phyloP scores from a whole-genome alignment of 2,888 invertebrate species.

The Allygus modestus region DNA sequence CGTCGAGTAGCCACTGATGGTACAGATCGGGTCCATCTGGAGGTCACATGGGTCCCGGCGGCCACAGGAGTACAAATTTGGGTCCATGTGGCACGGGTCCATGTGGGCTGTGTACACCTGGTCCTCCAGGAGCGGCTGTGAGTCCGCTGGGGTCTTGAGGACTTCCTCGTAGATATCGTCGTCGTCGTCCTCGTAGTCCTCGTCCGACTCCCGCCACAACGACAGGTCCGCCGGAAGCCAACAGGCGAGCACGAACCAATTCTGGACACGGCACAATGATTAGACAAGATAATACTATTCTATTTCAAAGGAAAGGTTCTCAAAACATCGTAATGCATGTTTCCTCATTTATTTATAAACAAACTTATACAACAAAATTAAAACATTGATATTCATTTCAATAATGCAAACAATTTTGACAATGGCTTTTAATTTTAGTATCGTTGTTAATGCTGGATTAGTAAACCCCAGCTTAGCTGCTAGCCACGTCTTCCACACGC shows the following conservation, averaged over 20 bases:
- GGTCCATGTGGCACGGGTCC: slow-evolving; percentile 16
- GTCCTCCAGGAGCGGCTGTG: slow-evolving; percentile 68
- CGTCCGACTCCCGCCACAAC: slow-evolving; percentile 68
- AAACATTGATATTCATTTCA: no score
- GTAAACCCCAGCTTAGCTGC: no score
- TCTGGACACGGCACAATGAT: slow-evolving; percentile 64
- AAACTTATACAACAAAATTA: no score
- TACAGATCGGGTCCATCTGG: slow-evolving; percentile 69
- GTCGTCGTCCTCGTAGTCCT: slow-evolving; percentile 70
- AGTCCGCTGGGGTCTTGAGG: slow-evolving; percentile 65
- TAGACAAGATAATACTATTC: no score
- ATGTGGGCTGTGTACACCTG: slow-evolving; percentile 26
- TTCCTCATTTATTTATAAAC: no score
- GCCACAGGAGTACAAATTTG: slow-evolving; percentile 65
- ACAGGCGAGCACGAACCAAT: slow-evolving; percentile 70
- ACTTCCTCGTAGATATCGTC: slow-evolving; percentile 69
- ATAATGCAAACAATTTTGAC: no score
- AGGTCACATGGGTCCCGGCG: slow-evolving; percentile 66
- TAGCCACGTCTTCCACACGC: no score
- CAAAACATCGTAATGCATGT: background rate
- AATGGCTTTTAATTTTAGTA: no score
- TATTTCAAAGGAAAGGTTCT: no score
- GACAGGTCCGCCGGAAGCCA: slow-evolving; percentile 70
- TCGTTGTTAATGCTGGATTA: no score
- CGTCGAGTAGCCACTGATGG: slow-evolving; percentile 63